phyloP scores from a whole-genome alignment of 2,888 invertebrate species.

The Plagiodera versicolora region DNA sequence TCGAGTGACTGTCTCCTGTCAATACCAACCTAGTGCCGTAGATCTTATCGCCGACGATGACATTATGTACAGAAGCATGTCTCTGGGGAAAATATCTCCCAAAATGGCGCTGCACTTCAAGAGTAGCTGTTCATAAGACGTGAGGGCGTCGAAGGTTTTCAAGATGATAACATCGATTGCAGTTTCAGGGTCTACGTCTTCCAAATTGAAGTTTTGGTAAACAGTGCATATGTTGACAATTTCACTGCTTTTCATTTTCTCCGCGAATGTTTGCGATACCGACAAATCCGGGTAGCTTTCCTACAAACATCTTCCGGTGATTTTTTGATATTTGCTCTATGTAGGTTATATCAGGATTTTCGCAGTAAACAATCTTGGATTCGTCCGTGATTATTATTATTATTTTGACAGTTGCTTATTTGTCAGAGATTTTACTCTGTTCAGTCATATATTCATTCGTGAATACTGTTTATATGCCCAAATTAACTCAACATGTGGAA shows the following conservation, averaged over 20 bases:
- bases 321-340: too few species aligned
- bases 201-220: conserved; percentile 55
- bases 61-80: conserved; percentile 62
- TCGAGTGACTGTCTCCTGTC: too few species aligned
- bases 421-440: too few species aligned
- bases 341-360: too few species aligned
- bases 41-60: conserved; percentile 55
- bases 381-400: too few species aligned
- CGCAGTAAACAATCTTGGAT: too few species aligned
- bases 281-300: conserved; percentile 40
- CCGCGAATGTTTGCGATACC: conserved; percentile 25
- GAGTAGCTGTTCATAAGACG: conserved; percentile 65
- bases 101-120: conserved; percentile 67
- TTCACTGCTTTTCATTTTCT: conserved; percentile 33
- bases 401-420: too few species aligned
- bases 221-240: conserved; percentile 57
- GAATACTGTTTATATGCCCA: too few species aligned
- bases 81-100: conserved; percentile 64
- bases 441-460: too few species aligned
- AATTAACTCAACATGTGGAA: too few species aligned
- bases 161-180: conserved; percentile 64
- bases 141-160: conserved; percentile 66
- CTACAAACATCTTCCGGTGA: too few species aligned
- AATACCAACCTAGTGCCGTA: conserved; percentile 57
- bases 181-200: conserved; percentile 59